These are phyloP conservation scores for Hetaerina titia DNA, from an alignment of 2,888 invertebrate species.

Conservation along the genomic window DNA sequence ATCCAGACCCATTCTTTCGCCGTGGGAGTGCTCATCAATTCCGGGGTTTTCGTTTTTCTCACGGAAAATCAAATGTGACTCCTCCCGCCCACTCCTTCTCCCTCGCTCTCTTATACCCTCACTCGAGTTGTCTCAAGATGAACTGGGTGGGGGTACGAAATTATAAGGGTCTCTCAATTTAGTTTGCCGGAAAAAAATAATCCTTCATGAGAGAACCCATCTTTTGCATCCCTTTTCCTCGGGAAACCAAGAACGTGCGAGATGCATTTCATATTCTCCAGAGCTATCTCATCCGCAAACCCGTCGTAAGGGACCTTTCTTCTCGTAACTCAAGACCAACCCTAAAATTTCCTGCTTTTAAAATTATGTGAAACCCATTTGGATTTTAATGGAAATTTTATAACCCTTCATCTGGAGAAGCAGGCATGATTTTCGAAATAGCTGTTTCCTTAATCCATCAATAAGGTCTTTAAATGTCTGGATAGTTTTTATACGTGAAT, in stretches of 20 bases:
- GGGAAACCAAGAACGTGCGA: neutral
- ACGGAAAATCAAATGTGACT: neutral
- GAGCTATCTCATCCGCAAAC: neutral
- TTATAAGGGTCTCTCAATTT: neutral
- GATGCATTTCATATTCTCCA: neutral
- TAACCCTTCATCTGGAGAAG: neutral
- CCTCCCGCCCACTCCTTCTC: neutral
- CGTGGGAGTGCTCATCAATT: neutral
- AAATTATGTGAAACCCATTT: neutral
- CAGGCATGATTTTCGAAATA: neutral
- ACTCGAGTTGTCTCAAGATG: neutral
- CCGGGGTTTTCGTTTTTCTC: neutral
- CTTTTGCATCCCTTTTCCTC: neutral
- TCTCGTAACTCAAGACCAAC: neutral
- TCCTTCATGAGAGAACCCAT: neutral
- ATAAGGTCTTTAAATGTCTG: neutral
- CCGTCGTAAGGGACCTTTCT: neutral
- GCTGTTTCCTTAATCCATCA: neutral
- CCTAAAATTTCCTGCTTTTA: neutral
- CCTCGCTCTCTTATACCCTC: neutral
- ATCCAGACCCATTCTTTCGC: conserved; percentile 2
- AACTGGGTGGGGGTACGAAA: neutral
- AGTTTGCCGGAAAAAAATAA: neutral
- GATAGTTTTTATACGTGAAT: neutral
- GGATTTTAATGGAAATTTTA: conserved; percentile 6